A percentile compares a stretch with the other conserved stretches of the same genome.
Evolutionary conservation across 2,797 vertebrate species (phyloP).

Genomic region (Sebastes matsubarae): DNA sequence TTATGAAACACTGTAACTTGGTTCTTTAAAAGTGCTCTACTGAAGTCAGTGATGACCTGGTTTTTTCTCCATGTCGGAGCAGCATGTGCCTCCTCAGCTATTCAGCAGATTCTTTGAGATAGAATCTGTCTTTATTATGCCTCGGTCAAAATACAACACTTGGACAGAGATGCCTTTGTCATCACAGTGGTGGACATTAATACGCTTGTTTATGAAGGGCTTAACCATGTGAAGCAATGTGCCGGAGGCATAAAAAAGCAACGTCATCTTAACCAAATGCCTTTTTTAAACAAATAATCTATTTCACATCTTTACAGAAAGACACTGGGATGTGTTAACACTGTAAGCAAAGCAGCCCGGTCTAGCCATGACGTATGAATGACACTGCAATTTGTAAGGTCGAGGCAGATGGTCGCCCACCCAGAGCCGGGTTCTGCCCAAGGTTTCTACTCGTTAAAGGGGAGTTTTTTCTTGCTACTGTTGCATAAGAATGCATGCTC

Average conservation of each 20-base stretch:
- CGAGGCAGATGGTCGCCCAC: too few species aligned
- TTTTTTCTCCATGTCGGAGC: slow-evolving; percentile 51
- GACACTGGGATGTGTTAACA: neutral
- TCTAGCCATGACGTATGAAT: too few species aligned
- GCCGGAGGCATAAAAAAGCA: slow-evolving; percentile 21
- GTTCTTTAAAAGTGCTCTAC: neutral
- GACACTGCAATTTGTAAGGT: too few species aligned
- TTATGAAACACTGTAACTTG: neutral
- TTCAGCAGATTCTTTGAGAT: slow-evolving; percentile 62
- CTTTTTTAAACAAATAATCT: neutral
- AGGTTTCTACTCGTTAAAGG: too few species aligned
- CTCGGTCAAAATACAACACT: slow-evolving; percentile 26
- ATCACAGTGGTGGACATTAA: slow-evolving; percentile 9
- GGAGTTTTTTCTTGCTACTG: too few species aligned
- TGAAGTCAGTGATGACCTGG: slow-evolving; percentile 50
- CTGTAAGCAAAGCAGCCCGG: neutral
- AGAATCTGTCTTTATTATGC: slow-evolving; percentile 37
- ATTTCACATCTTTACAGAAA: neutral
- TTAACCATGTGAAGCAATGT: slow-evolving; percentile 23
- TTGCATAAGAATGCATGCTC: too few species aligned
- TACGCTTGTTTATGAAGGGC: slow-evolving; percentile 37
- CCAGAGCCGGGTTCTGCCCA: too few species aligned
- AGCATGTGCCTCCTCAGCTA: slow-evolving; percentile 66
- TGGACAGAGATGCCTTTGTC: slow-evolving; percentile 62
- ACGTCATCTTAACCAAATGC: slow-evolving; percentile 4